phyloP scores from a whole-genome alignment of 2,797 vertebrate species.

The Cyclopterus lumpus region DNA sequence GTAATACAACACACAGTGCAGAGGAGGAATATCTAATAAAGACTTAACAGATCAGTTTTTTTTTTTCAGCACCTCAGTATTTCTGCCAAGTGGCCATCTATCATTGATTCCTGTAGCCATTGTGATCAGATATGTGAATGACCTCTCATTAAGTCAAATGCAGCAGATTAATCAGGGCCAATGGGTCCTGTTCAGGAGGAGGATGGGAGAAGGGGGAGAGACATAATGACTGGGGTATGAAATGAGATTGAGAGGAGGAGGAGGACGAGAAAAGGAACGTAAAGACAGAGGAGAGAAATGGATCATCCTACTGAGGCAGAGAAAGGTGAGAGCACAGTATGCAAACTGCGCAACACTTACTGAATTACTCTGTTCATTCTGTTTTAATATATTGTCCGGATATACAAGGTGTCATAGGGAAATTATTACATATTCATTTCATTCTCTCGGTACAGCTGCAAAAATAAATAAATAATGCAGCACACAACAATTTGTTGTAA shows the following conservation, averaged over 20 bases:
- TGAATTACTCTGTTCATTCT: constrained; percentile 29
- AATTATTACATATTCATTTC: neutral
- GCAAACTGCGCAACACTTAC: constrained; percentile 40
- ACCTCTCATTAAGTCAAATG: constrained; percentile 84
- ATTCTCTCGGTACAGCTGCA: neutral
- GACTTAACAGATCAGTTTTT: constrained; percentile 59
- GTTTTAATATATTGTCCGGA: constrained; percentile 23
- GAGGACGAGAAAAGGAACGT: constrained; percentile 55
- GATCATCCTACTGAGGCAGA: constrained; percentile 62
- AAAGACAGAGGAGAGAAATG: constrained; percentile 70
- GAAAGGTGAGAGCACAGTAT: constrained; percentile 45
- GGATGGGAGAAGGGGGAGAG: constrained; percentile 63
- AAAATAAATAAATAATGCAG: neutral
- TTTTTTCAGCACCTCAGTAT: constrained; percentile 62
- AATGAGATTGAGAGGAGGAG: constrained; percentile 77
- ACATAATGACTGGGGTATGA: constrained; percentile 79
- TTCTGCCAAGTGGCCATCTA: constrained; percentile 79
- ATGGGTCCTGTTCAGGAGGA: constrained; percentile 75
- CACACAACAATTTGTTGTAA: neutral
- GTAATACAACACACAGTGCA: constrained; percentile 49
- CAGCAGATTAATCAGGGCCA: constrained; percentile 81
- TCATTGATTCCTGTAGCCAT: constrained; percentile 79
- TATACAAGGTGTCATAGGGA: neutral
- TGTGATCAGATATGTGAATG: constrained; percentile 83
- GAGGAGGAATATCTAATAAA: constrained; percentile 66